Conservation (phyloP, 1,140 invertebrate genomes). For the Hylyphantes graminicola region DNA sequence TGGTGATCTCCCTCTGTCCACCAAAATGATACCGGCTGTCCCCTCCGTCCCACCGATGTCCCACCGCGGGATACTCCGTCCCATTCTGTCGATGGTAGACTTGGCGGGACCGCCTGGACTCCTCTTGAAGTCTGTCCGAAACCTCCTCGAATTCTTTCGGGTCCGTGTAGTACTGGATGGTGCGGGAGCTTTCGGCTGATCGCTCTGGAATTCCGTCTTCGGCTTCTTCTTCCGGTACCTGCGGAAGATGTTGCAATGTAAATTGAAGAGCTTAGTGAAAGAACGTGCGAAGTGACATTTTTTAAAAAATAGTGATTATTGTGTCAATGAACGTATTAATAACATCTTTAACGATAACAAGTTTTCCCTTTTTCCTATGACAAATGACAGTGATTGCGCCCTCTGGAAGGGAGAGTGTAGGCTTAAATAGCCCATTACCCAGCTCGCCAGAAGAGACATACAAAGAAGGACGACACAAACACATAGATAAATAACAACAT, state of each 20-base stretch:
- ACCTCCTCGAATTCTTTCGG: slow-evolving; percentile 80
- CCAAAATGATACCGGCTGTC: slow-evolving; percentile 83
- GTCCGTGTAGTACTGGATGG: slow-evolving; percentile 69
- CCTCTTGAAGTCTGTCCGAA: slow-evolving; percentile 76
- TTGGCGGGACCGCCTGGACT: slow-evolving; percentile 40
- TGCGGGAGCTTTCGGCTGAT: slow-evolving; percentile 72
- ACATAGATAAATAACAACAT: no score
- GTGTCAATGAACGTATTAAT: no score
- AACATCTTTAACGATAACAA: no score
- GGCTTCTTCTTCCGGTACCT: slow-evolving; percentile 63
- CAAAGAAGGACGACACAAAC: no score
- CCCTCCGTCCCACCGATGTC: slow-evolving; percentile 80
- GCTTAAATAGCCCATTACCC: no score
- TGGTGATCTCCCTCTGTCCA: slow-evolving; percentile 68
- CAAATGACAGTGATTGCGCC: no score
- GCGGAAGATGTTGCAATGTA: not conserved
- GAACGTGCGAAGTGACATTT: no score
- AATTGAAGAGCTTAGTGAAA: no score
- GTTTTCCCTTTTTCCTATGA: no score
- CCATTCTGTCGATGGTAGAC: slow-evolving; percentile 74
- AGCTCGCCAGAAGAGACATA: no score
- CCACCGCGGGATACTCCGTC: slow-evolving; percentile 89
- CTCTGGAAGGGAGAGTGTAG: no score
- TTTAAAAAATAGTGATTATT: no score
- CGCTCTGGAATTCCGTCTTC: slow-evolving; percentile 68